Evolutionary conservation across 2,888 invertebrate species (phyloP), one percentile per base, ranked within the genome.

Genomic region (Melitaea athalia): DNA sequence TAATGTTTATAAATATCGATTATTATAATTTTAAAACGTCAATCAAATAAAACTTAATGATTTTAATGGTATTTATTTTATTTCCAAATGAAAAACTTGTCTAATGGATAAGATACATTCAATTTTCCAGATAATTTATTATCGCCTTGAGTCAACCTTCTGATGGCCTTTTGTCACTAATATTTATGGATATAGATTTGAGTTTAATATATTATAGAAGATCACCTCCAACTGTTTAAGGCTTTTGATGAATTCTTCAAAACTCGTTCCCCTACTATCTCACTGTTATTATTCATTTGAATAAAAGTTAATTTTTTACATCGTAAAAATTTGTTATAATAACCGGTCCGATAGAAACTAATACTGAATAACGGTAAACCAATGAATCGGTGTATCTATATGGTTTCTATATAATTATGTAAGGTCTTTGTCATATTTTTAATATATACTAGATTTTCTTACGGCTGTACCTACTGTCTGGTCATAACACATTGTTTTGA

Each of bases 311-410:
- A 31, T 31, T 50, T 64, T 59, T 59, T 50, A 6, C 52, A n/a
- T 64, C 31, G 52, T 59, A 31, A 33, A 60, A 60, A 59, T 64
- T 50, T 59, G 59, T 33, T 45, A 43, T 53, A 60, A 42, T 14
- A 65, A 59, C 60, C 52, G 52, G 60, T 60, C 42, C 24, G 38
- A 15, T 33, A 31, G 42, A 52, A 52, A 43, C 45, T 59, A 62
- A 59, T 61, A 64, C 67, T 63, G n/a, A 60, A 64, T 67, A 67
- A 63, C 42, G 15, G 52, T 53, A 62, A 60, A 52, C 4, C 11
- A 11, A 45, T n/a, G n/a, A n/a, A n/a, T 45, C 45, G 45, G 45
- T 45, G 11, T 45, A 4, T n/a, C n/a, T n/a, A n/a, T 45, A 10
- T 45, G 14, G 45, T 45, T 45, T 45, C 14, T 45, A 2, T 45